These are phyloP conservation scores for Dryomyza anilis DNA, from an alignment of 2,888 invertebrate genomes.

Conservation along the genomic window DNA sequence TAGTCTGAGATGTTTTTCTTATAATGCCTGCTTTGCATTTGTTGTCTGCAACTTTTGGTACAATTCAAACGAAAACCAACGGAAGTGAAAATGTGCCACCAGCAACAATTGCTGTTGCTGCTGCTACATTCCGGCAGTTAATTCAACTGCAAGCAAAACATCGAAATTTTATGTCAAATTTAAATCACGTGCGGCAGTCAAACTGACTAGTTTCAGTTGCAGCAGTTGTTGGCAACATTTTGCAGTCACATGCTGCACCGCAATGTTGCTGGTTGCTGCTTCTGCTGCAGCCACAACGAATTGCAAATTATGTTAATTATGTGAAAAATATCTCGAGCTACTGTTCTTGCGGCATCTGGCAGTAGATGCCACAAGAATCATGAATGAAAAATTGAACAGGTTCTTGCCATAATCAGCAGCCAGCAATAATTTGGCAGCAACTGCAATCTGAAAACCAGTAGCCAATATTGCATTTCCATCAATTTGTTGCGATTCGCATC, in stretches of 20 bases:
- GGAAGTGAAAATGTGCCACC: too few relatives aligned
- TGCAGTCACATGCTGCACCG: neutral
- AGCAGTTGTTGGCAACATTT: too few relatives aligned
- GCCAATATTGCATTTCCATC: neutral
- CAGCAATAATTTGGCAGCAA: neutral
- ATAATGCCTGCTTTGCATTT: too few relatives aligned
- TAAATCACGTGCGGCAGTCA: neutral
- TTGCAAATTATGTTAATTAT: conserved; percentile 1
- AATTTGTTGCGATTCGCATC: neutral
- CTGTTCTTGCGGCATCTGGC: neutral
- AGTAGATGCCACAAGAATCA: neutral
- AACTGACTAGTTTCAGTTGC: neutral
- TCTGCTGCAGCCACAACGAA: neutral
- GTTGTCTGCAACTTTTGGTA: too few relatives aligned
- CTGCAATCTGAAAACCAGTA: neutral
- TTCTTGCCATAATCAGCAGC: neutral
- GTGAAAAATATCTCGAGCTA: neutral
- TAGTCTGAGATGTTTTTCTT: too few relatives aligned
- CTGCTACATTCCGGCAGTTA: too few relatives aligned
- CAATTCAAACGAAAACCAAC: too few relatives aligned
- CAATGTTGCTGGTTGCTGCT: neutral
- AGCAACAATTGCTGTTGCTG: too few relatives aligned
- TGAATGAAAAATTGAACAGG: neutral
- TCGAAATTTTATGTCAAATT: neutral
- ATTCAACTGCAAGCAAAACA: too few relatives aligned